Conservation (phyloP, 2,888 invertebrate species). For the Rhingia campestris region DNA sequence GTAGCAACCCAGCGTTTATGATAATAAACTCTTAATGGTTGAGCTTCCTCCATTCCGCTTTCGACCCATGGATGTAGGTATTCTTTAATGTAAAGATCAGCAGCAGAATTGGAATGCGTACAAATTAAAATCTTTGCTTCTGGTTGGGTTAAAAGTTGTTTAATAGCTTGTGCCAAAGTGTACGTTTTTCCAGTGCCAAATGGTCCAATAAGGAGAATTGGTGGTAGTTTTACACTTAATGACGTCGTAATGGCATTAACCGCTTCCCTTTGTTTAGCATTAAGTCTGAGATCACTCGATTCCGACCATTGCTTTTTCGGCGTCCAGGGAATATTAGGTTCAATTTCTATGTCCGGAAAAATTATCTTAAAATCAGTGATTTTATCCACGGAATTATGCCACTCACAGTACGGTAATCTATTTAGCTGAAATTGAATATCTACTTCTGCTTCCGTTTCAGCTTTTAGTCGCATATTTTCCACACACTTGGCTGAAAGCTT, state of each 20-base stretch:
- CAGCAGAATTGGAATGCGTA: constrained; percentile 94
- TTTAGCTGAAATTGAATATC: constrained; percentile 92
- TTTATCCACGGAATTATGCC: constrained; percentile 92
- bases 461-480: constrained; percentile 85
- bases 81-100: constrained; percentile 92
- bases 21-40: constrained; percentile 91
- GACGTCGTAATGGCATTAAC: constrained; percentile 90
- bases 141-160: constrained; percentile 86
- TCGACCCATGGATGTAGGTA: constrained; percentile 91
- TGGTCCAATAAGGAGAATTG: constrained; percentile 89
- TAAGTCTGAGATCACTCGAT: constrained; percentile 86
- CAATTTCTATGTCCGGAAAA: constrained; percentile 87
- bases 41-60: constrained; percentile 86
- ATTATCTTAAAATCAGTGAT: constrained; percentile 88
- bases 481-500: constrained; percentile 88
- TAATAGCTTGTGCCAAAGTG: constrained; percentile 90
- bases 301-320: constrained; percentile 88
- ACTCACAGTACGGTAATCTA: constrained; percentile 91
- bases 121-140: constrained; percentile 90
- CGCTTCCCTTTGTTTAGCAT: constrained; percentile 91
- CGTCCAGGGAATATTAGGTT: constrained; percentile 88
- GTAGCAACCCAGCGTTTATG: constrained; percentile 91
- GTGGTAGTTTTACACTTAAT: constrained; percentile 85
- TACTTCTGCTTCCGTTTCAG: constrained; percentile 86
- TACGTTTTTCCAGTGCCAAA: constrained; percentile 95